These are phyloP conservation scores for Shargacucullia verbasci DNA, from an alignment of 2,888 invertebrate species.

Conservation along the genomic window DNA sequence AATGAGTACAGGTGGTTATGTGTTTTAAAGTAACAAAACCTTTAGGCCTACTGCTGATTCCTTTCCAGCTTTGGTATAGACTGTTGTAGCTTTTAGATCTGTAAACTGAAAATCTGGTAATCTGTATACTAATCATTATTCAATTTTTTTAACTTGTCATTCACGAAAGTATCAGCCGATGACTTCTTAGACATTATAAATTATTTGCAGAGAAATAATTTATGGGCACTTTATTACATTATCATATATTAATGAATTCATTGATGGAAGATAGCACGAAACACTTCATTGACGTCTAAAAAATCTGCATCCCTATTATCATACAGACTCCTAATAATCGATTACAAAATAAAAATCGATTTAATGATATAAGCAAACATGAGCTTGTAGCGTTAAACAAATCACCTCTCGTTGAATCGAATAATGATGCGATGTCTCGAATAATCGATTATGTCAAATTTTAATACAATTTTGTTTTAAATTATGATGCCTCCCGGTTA, in stretches of 20 bases:
- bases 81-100: too few species aligned
- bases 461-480: conserved; percentile 64
- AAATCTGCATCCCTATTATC: conserved; percentile 37
- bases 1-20: conserved; percentile 32
- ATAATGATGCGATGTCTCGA: conserved; percentile 60
- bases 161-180: too few species aligned
- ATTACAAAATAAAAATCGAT: conserved; percentile 68
- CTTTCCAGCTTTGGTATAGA: too few species aligned
- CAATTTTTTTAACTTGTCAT: too few species aligned
- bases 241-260: neutral
- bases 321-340: conserved; percentile 56
- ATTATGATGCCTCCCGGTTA: conserved; percentile 53
- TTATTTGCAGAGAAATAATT: too few species aligned
- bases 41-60: too few species aligned
- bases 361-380: conserved; percentile 73
- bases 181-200: too few species aligned
- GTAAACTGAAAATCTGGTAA: too few species aligned
- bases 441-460: conserved; percentile 69
- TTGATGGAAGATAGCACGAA: conserved; percentile 11
- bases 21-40: conserved; percentile 6
- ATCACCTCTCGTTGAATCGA: conserved; percentile 65
- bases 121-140: too few species aligned
- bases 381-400: conserved; percentile 63
- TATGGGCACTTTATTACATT: too few species aligned
- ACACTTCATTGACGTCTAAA: conserved; percentile 26